Evolutionary conservation across 2,113 vertebrate species (phyloP).

Genomic region (Calonectris borealis): DNA sequence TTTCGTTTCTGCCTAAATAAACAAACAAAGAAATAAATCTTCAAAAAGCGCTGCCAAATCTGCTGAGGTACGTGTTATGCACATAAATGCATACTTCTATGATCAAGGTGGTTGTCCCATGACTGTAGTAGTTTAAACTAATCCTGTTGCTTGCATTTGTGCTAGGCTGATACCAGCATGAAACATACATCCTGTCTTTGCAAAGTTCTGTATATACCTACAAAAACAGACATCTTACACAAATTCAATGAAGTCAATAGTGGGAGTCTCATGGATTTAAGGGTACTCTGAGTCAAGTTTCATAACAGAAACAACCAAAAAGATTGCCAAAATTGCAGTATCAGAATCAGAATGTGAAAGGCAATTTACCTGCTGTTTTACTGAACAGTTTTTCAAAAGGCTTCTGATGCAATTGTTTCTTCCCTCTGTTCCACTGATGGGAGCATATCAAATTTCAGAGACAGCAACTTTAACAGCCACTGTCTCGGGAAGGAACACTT

Average conservation of each 20-base stretch:
- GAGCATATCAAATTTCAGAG: neutral
- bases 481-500: neutral
- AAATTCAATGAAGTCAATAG: neutral
- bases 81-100: neutral
- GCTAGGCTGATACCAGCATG: neutral
- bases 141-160: neutral
- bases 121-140: neutral
- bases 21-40: neutral
- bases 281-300: neutral
- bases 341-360: neutral
- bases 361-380: neutral
- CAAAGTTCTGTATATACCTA: neutral
- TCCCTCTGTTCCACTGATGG: fast-evolving
- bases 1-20: slow-evolving; percentile 86
- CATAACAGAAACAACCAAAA: neutral
- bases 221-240: neutral
- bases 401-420: neutral
- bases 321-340: neutral
- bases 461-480: neutral
- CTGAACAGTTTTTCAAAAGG: neutral
- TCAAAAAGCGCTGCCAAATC: neutral
- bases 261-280: neutral
- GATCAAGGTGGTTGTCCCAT: neutral
- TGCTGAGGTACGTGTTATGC: neutral
- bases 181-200: neutral